Percentiles rank a stretch among this genome's conserved stretches.
Evolutionary conservation across 1,140 invertebrate genomes (phyloP).

Genomic region (Bombus superbus): DNA sequence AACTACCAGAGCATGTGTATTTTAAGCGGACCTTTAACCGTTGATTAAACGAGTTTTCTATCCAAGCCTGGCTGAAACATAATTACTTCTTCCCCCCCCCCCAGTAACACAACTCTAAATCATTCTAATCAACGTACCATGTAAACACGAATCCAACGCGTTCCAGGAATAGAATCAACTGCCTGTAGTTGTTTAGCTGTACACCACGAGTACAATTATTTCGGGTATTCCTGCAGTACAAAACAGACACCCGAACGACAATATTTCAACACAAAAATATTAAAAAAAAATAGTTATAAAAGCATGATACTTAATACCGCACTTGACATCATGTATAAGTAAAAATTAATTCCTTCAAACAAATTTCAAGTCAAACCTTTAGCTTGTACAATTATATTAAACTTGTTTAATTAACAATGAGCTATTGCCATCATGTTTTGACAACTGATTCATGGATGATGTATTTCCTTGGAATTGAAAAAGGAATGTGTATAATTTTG

Average conservation of each 20-base stretch:
- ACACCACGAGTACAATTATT: background rate
- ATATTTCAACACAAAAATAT: conserved; percentile 13
- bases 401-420: background rate
- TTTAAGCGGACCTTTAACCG: background rate
- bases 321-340: background rate
- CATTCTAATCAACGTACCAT: conserved; percentile 27
- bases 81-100: background rate
- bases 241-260: conserved; percentile 36
- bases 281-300: conserved; percentile 21
- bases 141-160: background rate
- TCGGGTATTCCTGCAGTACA: conserved; percentile 34
- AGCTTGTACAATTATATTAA: conserved; percentile 1
- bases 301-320: conserved; percentile 10
- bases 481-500: background rate
- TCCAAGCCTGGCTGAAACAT: conserved; percentile 39
- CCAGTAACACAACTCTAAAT: too few relatives aligned
- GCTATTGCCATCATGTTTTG: background rate
- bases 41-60: conserved; percentile 25
- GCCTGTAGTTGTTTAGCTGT: conserved; percentile 9
- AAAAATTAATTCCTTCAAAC: conserved; percentile 7
- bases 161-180: conserved; percentile 27
- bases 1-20: background rate
- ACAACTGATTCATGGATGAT: background rate
- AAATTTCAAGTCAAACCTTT: background rate
- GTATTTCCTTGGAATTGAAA: conserved; percentile 3